A percentile compares a stretch with the other conserved stretches of the same genome.
phyloP scores from a whole-genome alignment of 2,888 invertebrate genomes.

The Nemurella pictetii region DNA sequence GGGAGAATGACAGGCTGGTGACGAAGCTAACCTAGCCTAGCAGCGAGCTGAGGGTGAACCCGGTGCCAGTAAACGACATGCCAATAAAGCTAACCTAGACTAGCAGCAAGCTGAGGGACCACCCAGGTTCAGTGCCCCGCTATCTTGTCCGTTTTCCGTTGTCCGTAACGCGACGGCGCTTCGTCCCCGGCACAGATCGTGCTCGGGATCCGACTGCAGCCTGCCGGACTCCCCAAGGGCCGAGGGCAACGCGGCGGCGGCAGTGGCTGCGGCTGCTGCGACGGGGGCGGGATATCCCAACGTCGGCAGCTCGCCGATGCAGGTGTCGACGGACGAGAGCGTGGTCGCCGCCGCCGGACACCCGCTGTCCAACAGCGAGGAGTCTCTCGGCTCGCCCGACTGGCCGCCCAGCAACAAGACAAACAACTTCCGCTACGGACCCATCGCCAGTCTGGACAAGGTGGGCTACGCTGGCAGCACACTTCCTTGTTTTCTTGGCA shows the following conservation, averaged over 20 bases:
- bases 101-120: too few relatives aligned
- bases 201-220: slow-evolving; percentile 44
- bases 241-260: slow-evolving; percentile 43
- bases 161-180: too few relatives aligned
- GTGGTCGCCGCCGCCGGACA: slow-evolving; percentile 51
- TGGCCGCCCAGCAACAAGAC: slow-evolving; percentile 13
- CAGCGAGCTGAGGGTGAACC: too few relatives aligned
- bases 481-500: background rate
- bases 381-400: slow-evolving; percentile 34
- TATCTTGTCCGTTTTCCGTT: too few relatives aligned
- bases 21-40: too few relatives aligned
- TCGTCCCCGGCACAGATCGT: slow-evolving; percentile 31
- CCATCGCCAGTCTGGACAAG: background rate
- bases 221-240: slow-evolving; percentile 43
- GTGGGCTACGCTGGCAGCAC: background rate
- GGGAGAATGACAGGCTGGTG: too few relatives aligned
- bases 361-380: slow-evolving; percentile 36
- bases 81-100: too few relatives aligned
- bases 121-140: too few relatives aligned
- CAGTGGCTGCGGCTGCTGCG: too few relatives aligned
- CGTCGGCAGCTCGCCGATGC: slow-evolving; percentile 54
- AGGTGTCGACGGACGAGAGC: slow-evolving; percentile 53
- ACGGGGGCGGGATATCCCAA: too few relatives aligned
- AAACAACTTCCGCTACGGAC: slow-evolving; percentile 15
- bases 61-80: too few relatives aligned